Evolutionary conservation across 30 jellyfish, hydroid and myxozoan genomes (phyloP).

Genomic region (Chironex yamaguchii): DNA sequence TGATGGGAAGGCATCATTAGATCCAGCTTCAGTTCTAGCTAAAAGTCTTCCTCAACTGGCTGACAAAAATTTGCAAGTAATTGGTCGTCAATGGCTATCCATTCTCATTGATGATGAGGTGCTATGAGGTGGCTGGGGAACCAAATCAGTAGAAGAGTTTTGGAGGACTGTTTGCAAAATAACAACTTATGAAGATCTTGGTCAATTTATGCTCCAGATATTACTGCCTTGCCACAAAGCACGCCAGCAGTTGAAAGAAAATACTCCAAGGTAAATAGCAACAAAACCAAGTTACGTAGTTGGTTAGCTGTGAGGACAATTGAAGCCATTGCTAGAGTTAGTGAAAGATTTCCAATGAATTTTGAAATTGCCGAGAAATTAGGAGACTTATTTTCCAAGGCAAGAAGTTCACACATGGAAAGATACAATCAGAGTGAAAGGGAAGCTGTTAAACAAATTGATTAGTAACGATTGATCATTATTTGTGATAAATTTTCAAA

Average conservation of each 20-base stretch:
- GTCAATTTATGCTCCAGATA: constrained; percentile 40
- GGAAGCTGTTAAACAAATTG: not conserved
- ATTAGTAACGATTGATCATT: no score
- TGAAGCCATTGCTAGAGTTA: constrained; percentile 54
- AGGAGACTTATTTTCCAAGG: not conserved
- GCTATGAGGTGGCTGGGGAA: constrained; percentile 29
- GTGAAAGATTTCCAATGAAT: constrained; percentile 29
- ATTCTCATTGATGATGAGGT: constrained; percentile 16
- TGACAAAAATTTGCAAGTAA: not conserved
- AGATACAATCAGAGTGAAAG: not conserved
- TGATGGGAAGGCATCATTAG: not conserved
- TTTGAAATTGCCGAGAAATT: constrained; percentile 14
- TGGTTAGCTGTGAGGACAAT: constrained; percentile 23
- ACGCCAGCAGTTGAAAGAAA: constrained; percentile 62
- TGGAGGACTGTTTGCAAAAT: constrained; percentile 21
- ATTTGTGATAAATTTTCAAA: no score
- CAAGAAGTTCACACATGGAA: not conserved
- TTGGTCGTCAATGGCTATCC: constrained; percentile 60
- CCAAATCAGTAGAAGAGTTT: not conserved
- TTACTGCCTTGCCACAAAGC: constrained; percentile 65
- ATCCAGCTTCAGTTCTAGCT: not conserved
- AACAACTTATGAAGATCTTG: constrained; percentile 24
- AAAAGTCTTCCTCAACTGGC: not conserved
- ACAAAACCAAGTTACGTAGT: constrained; percentile 48
- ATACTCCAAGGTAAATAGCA: constrained; percentile 27